phyloP scores from a whole-genome alignment of 2,888 invertebrate genomes.

The Campopleginae sp. region DNA sequence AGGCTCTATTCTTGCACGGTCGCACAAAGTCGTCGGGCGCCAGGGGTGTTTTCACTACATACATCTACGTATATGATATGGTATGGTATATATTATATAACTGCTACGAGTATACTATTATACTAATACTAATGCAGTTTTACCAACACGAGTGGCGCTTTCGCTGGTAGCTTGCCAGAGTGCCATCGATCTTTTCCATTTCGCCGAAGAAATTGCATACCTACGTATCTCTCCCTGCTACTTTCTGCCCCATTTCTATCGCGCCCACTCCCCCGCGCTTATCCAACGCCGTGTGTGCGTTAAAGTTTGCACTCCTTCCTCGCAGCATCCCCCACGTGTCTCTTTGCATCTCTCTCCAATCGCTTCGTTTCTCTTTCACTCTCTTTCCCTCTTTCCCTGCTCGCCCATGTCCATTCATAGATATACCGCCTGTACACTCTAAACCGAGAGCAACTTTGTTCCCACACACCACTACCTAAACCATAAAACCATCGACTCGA shows the following conservation, averaged over 20 bases:
- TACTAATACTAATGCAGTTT: constrained; percentile 6
- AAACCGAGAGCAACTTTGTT: constrained; percentile 34
- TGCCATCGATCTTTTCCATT: constrained; percentile 75
- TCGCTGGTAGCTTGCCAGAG: constrained; percentile 73
- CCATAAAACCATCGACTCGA: constrained; percentile 49
- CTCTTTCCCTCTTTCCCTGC: constrained; percentile 19
- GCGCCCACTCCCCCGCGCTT: constrained; percentile 30
- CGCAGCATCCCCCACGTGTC: constrained; percentile 36
- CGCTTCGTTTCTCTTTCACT: constrained; percentile 1
- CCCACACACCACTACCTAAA: constrained; percentile 35
- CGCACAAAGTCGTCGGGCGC: constrained; percentile 65
- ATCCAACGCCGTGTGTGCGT: constrained; percentile 57
- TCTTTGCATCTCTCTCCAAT: constrained; percentile 21
- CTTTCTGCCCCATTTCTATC: constrained; percentile 47
- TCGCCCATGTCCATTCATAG: neutral
- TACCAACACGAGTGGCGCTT: constrained; percentile 20
- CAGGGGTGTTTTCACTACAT: constrained; percentile 43
- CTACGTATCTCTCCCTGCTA: constrained; percentile 51
- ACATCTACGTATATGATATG: constrained; percentile 4
- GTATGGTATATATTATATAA: constrained; percentile 6
- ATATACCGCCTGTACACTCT: constrained; percentile 29
- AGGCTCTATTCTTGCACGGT: constrained; percentile 66
- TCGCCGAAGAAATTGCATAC: constrained; percentile 70
- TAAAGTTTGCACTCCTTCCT: constrained; percentile 58
- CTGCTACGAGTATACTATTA: constrained; percentile 5